Evolutionary conservation across 2,888 invertebrate genomes (phyloP), one percentile per base, ranked within the genome.

Genomic region (Ophioninae sp.): DNA sequence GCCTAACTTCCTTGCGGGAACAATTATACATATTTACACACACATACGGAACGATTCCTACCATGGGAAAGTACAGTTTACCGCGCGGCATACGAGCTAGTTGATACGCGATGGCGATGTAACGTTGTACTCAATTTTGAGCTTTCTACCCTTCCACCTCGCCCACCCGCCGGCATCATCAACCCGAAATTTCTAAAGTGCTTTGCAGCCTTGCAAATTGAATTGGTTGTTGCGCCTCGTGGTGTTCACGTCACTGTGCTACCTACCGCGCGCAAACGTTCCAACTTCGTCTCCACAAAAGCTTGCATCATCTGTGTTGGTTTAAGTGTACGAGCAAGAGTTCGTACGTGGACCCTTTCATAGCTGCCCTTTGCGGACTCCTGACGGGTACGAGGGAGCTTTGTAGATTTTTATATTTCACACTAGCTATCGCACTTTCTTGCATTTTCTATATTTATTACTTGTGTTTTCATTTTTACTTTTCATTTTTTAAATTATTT

Each of bases 151-250:
- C 51, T 61, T 71, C 39, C 6, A 13, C 37, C 30, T 58, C 58
- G n/a, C 56, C 64, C 65, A n/a, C 65, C 71, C 51, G 30, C 30
- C 30, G 30, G 65, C 77, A 69, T 58, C 72, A 41, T 72, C 65
- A 72, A 67, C 17, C 65, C 72, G 20, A 41, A 72, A 79, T 75
- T 81, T 79, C 74, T 23, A 75, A 84, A 81, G 84, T 79, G 81
- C 81, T 81, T 73, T 41, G 64, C 67, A 44, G 64, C 41, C 71
- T 20, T 63, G 61, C 71, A 39, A 79, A 84, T 84, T 76, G 72
- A 79, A 81, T 84, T 84, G 76, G 72, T 79, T 73, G 75, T 63
- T 75, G 78, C 65, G 51, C 58, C 75, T 61, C 61, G 39, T 68
- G 69, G 59, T 79, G 67, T 63, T 84, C 37, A 51, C 56, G 71